Percentiles rank a stretch among this genome's conserved stretches.
Evolutionary conservation across 2,113 vertebrate species (phyloP).

Genomic region (Oceanites oceanicus): DNA sequence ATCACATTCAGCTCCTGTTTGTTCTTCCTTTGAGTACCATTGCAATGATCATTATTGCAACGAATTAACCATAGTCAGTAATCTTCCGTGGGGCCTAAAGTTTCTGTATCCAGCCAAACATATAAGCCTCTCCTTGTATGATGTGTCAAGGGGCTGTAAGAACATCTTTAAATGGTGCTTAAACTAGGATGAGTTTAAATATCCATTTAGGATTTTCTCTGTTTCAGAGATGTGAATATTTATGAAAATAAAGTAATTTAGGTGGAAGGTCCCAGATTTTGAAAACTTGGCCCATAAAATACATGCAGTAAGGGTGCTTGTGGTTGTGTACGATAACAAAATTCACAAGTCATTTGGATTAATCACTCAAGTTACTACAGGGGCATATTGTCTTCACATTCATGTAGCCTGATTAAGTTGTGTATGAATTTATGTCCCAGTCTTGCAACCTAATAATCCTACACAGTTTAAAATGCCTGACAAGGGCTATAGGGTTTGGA

Average conservation of each 20-base stretch:
- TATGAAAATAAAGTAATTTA: not conserved
- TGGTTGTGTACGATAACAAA: not conserved
- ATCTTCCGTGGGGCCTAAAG: not conserved
- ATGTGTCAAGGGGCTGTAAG: not conserved
- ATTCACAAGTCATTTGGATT: not conserved
- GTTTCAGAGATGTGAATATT: not conserved
- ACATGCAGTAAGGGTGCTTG: not conserved
- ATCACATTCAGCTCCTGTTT: not conserved
- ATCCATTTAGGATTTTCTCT: not conserved
- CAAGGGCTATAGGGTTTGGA: not conserved
- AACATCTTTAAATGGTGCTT: not conserved
- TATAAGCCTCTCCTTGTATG: not conserved
- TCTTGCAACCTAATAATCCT: not conserved
- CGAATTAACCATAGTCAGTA: not conserved
- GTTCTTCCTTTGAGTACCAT: conserved; percentile 29
- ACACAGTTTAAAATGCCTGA: not conserved
- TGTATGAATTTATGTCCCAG: not conserved
- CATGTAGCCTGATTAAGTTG: not conserved
- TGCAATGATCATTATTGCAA: not conserved
- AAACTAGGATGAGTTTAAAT: not conserved
- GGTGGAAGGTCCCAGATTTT: not conserved
- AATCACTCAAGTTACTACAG: not conserved
- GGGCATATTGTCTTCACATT: not conserved
- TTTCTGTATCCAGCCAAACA: not conserved
- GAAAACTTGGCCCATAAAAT: not conserved